Evolutionary conservation across 1,140 invertebrate genomes (phyloP).

Genomic region (Polypedilum pembai): DNA sequence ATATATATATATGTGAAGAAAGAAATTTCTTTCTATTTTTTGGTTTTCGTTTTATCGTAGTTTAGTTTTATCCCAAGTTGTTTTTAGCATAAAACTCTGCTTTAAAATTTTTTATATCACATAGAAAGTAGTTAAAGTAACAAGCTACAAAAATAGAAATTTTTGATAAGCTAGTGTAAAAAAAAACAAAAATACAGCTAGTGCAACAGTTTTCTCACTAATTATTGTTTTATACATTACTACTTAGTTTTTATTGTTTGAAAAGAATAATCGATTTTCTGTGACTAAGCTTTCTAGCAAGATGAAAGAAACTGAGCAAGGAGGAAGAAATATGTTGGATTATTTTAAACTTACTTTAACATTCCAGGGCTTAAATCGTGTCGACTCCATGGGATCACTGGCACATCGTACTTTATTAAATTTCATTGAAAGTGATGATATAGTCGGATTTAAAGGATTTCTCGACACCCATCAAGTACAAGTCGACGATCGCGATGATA

Average conservation of each 20-base stretch:
- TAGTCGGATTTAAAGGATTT: conserved; percentile 67
- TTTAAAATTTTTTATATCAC: no score
- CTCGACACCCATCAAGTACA: conserved; percentile 71
- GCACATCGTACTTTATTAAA: conserved; percentile 69
- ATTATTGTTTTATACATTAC: no score
- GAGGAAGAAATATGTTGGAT: neutral
- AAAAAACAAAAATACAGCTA: neutral
- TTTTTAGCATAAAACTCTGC: no score
- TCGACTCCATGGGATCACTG: conserved; percentile 83
- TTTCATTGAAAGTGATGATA: conserved; percentile 73
- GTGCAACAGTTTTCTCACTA: neutral
- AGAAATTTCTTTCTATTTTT: no score
- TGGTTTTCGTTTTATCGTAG: no score
- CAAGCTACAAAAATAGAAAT: neutral
- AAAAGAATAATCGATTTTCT: conserved; percentile 1
- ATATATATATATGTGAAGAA: no score
- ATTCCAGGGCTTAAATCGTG: conserved; percentile 41
- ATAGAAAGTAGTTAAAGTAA: no score
- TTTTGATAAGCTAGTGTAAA: conserved; percentile 30
- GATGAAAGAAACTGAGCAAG: no score
- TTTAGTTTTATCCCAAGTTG: no score
- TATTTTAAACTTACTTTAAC: conserved; percentile 1
- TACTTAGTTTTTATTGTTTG: conserved; percentile 5
- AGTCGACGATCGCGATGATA: conserved; percentile 89
- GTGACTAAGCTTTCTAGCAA: neutral